Base-by-base conservation (phyloP, 2,888 invertebrate species). In the Gastracanthus pulcherrimus region DNA sequence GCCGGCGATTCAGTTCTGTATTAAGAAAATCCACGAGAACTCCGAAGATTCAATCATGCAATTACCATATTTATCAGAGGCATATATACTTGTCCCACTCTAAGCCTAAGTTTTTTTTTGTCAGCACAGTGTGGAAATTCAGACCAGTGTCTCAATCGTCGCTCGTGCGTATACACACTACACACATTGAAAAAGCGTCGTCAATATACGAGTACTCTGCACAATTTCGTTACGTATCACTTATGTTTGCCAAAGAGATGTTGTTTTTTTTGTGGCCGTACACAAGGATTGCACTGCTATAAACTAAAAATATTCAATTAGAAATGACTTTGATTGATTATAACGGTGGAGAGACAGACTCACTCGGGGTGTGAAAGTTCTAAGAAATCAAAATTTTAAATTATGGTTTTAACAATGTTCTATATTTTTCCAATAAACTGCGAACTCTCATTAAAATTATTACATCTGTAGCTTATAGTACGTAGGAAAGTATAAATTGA, bases 41-140 rank as follows among this genome's bases (percentile, higher is more conserved):
- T 26, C 58, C 38, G 38, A 69, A 5, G 60, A 55, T 80, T 62
- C 41, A 41, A 13, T 9, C 60, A 58, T 67, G 62, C 31, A 80
- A 80, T 82, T 82, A 82, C 82, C 82, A 82, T 82, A 82, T 82
- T 82, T 82, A 60, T 82, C 76, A 79, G 80, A 76, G 78, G 48
- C 71, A 66, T 74, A 62, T 62, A 34, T 31, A 34, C 34, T 34
- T 36, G 62, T 62, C 34, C n/a, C n/a, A n/a, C n/a, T n/a, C n/a
- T n/a, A n/a, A n/a, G n/a, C n/a, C n/a, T n/a, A n/a, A n/a, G n/a
- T n/a, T n/a, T n/a, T n/a, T n/a, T n/a, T n/a, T n/a, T n/a, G n/a
- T n/a, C n/a, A n/a, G n/a, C n/a, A n/a, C n/a, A n/a, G n/a, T n/a
- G n/a, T n/a, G n/a, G n/a, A n/a, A n/a, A n/a, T n/a, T n/a, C n/a